Percentiles rank a stretch among this genome's conserved stretches.
phyloP scores from a whole-genome alignment of 2,797 vertebrate genomes.

The Clarias platycephalus region DNA sequence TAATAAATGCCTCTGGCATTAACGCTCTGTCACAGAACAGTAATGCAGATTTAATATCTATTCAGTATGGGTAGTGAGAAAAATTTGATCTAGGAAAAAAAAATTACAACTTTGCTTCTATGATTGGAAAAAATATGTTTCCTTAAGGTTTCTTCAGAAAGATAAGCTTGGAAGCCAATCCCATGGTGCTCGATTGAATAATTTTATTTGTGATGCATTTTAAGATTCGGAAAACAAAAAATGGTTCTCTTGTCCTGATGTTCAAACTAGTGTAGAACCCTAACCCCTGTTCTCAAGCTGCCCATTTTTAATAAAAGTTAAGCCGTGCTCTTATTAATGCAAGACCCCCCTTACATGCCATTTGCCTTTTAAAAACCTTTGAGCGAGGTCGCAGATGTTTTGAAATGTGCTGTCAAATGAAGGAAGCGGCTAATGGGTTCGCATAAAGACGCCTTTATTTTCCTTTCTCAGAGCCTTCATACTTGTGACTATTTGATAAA shows the following conservation, averaged over 20 bases:
- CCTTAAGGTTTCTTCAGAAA: not conserved
- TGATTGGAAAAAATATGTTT: not conserved
- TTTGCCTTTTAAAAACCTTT: not conserved
- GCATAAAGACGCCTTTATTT: conserved; percentile 22
- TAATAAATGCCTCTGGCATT: not conserved
- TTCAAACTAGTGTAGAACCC: not conserved
- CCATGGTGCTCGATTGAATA: not conserved
- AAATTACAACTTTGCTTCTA: not conserved
- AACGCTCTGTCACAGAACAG: not conserved
- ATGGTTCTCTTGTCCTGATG: not conserved
- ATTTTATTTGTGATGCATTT: not conserved
- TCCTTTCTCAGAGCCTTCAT: conserved; percentile 12
- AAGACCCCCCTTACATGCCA: conserved; percentile 2
- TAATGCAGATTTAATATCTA: not conserved
- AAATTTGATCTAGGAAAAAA: too few relatives aligned
- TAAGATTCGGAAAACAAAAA: not conserved
- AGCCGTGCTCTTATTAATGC: conserved; percentile 1
- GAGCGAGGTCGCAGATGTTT: not conserved
- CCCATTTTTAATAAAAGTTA: not conserved
- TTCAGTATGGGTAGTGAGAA: not conserved
- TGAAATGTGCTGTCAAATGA: conserved; percentile 24
- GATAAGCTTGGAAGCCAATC: not conserved
- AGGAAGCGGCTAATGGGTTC: conserved; percentile 18
- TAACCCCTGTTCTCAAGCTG: not conserved
- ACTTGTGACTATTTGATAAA: conserved; percentile 36